These are phyloP conservation scores for Tipula unca DNA, from an alignment of 2,888 invertebrate genomes.

Conservation along the genomic window DNA sequence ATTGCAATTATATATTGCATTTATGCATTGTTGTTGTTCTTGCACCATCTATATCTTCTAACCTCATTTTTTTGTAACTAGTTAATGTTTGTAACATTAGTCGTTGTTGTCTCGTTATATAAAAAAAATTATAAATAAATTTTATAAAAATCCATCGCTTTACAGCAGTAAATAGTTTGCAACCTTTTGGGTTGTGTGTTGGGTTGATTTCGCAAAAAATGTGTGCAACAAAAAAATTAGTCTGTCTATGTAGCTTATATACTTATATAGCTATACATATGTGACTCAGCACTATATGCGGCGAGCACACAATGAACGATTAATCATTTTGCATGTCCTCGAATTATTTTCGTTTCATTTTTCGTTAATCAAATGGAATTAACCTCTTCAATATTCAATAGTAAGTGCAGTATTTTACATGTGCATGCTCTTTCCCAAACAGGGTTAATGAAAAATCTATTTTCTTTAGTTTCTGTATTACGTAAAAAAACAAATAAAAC, in stretches of 20 bases:
- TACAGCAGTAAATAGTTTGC: background rate
- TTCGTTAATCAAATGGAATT: background rate
- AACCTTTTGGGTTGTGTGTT: background rate
- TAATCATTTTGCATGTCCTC: background rate
- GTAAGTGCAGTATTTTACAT: background rate
- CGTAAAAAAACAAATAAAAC: background rate
- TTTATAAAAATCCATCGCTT: background rate
- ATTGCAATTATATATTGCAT: constrained; percentile 8
- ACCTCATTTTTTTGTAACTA: background rate
- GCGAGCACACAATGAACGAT: background rate
- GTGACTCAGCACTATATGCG: background rate
- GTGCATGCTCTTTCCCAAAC: background rate
- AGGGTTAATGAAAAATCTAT: background rate
- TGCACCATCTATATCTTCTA: background rate
- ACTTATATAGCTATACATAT: background rate
- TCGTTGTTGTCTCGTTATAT: background rate
- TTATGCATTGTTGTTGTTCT: background rate
- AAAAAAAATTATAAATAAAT: background rate
- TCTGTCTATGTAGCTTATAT: background rate
- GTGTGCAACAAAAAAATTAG: background rate
- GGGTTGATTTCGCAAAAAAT: background rate
- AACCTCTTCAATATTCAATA: background rate
- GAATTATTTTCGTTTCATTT: background rate
- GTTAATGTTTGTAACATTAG: background rate
- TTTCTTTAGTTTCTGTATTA: background rate